phyloP scores from a whole-genome alignment of 2,113 vertebrate species.

The Ctenodactylus gundi region DNA sequence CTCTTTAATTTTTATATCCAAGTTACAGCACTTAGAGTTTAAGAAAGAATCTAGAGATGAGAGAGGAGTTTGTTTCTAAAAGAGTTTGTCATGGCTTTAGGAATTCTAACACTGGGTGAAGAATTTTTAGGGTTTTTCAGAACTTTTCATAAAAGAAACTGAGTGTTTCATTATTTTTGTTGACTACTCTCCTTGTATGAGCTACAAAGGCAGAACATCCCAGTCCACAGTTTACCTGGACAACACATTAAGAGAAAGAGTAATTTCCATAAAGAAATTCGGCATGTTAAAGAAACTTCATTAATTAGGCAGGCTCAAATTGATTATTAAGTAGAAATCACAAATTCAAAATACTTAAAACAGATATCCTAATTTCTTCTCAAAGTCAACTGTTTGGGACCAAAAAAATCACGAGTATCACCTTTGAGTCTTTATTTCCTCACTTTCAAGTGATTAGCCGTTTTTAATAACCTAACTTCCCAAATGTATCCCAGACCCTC shows the following conservation, averaged over 20 bases:
- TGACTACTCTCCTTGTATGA: not conserved
- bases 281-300: not conserved
- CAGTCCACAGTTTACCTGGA: not conserved
- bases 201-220: not conserved
- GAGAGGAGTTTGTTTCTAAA: not conserved
- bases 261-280: not conserved
- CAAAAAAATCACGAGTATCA: not conserved
- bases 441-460: not conserved
- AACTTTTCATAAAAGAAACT: not conserved
- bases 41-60: not conserved
- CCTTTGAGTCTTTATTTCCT: not conserved
- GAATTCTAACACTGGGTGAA: not conserved
- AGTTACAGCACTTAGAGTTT: not conserved
- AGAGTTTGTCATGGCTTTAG: not conserved
- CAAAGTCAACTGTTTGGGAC: not conserved
- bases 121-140: not conserved
- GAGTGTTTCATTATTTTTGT: not conserved
- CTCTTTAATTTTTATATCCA: not conserved
- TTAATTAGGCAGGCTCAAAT: not conserved
- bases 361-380: not conserved
- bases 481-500: not conserved
- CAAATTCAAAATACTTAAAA: not conserved
- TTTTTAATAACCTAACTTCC: not conserved
- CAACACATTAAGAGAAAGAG: not conserved
- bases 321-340: not conserved